A percentile compares a stretch with the other conserved stretches of the same genome.
Conservation (phyloP, 2,797 vertebrate genomes). For the Morelia viridis region DNA sequence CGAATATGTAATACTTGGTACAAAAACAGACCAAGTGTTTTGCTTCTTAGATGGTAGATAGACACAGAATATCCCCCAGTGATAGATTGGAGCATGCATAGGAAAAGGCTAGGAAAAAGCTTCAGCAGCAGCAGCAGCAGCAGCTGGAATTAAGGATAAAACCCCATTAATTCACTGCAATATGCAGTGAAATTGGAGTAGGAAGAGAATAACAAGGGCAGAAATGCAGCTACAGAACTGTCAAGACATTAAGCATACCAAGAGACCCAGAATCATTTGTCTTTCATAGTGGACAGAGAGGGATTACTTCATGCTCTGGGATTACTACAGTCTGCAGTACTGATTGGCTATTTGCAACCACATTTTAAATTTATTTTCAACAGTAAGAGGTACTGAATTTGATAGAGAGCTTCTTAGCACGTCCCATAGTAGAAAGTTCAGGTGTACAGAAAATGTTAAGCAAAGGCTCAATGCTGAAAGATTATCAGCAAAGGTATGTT, state of each 20-base stretch:
- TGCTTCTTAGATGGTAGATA: conserved; percentile 4
- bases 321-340: conserved; percentile 1
- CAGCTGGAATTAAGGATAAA: conserved; percentile 21
- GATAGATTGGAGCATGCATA: conserved; percentile 7
- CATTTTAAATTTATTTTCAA: conserved; percentile 15
- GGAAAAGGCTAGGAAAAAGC: not conserved
- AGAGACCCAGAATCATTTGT: not conserved
- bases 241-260: not conserved
- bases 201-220: not conserved
- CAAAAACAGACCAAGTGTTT: not conserved
- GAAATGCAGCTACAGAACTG: not conserved
- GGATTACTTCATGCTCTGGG: not conserved
- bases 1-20: not conserved
- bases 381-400: not conserved
- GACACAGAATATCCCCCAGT: conserved; percentile 5
- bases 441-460: not conserved
- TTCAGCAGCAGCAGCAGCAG: conserved; percentile 5
- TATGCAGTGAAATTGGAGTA: conserved; percentile 18
- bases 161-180: conserved; percentile 25
- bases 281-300: not conserved
- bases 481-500: not conserved
- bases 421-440: conserved; percentile 9
- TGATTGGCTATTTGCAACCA: not conserved
- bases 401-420: not conserved
- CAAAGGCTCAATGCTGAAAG: conserved; percentile 7